A percentile compares a stretch with the other conserved stretches of the same genome.
These are phyloP conservation scores for Cyanocitta stelleri DNA, from an alignment of 2,113 vertebrate species.

Conservation along the genomic window DNA sequence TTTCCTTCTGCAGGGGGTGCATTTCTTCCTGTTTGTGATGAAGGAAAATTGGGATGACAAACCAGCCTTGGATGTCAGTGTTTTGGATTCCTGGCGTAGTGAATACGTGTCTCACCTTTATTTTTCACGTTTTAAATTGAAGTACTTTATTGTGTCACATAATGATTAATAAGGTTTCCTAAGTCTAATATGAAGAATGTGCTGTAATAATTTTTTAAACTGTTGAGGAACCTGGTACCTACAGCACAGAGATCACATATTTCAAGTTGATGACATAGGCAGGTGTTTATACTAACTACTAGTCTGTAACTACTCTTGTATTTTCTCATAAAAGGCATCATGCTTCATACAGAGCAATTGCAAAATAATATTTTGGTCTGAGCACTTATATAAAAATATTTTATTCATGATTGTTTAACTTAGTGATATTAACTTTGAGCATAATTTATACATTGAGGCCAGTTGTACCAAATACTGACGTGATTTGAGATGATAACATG, in stretches of 20 bases:
- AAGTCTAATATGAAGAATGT: not conserved
- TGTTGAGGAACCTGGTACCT: not conserved
- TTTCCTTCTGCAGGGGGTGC: not conserved
- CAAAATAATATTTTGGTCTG: not conserved
- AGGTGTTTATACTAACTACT: not conserved
- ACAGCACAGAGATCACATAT: rapidly evolving
- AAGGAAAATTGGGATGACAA: not conserved
- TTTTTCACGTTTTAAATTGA: not conserved
- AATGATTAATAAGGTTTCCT: not conserved
- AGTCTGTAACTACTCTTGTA: not conserved
- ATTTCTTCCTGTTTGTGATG: not conserved
- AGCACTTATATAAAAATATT: constrained; percentile 4
- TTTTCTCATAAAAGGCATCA: not conserved
- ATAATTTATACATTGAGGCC: not conserved
- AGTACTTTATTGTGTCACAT: not conserved
- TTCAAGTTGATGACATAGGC: not conserved
- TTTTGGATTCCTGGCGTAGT: not conserved
- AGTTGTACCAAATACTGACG: not conserved
- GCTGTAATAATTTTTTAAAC: not conserved
- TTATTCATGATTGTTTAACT: not conserved
- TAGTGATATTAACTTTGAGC: not conserved
- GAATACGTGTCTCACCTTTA: not conserved
- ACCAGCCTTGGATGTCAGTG: not conserved
- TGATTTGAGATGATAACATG: not conserved
- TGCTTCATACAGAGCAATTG: not conserved